phyloP scores from a whole-genome alignment of 2,888 invertebrate genomes.

The Amblyjoppa proteus region DNA sequence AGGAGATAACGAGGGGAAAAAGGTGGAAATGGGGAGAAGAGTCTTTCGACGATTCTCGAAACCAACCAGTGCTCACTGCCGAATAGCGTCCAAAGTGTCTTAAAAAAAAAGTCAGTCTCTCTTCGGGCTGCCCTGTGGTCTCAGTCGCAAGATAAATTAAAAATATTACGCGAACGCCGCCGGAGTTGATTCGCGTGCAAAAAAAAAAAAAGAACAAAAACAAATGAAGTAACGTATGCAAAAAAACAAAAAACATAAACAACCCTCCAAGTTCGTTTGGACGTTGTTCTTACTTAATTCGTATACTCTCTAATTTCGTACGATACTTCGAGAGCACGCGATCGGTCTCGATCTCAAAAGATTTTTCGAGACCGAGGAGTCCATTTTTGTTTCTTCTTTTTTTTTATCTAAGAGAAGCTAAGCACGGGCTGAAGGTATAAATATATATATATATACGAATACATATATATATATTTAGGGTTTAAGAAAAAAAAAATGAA shows the following conservation, averaged over 20 bases:
- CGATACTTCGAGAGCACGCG: slow-evolving; percentile 36
- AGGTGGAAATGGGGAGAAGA: slow-evolving; percentile 22
- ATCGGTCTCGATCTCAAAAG: slow-evolving; percentile 25
- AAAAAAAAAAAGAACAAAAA: slow-evolving; percentile 12
- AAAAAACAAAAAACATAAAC: not conserved
- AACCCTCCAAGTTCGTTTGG: not conserved
- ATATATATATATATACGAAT: slow-evolving; percentile 36
- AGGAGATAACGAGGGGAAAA: slow-evolving; percentile 15
- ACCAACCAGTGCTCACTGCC: slow-evolving; percentile 71
- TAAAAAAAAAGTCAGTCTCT: slow-evolving; percentile 62
- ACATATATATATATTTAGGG: slow-evolving; percentile 32
- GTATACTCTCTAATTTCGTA: slow-evolving; percentile 33
- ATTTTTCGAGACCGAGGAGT: slow-evolving; percentile 24
- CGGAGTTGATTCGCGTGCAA: slow-evolving; percentile 26
- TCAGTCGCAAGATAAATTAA: not conserved
- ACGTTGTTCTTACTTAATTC: slow-evolving; percentile 6
- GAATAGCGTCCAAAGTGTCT: slow-evolving; percentile 71
- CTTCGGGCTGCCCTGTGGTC: slow-evolving; percentile 47
- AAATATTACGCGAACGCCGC: slow-evolving; percentile 3
- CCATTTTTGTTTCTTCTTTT: slow-evolving; percentile 30
- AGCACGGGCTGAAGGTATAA: slow-evolving; percentile 16
- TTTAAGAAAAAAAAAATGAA: slow-evolving; percentile 12
- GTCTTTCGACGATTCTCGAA: slow-evolving; percentile 52
- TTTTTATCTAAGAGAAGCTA: slow-evolving; percentile 34
- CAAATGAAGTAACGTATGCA: slow-evolving; percentile 4